Evolutionary conservation across 1,140 invertebrate genomes (phyloP), one percentile per base, ranked within the genome.

Genomic region (Trichoplusia ni): DNA sequence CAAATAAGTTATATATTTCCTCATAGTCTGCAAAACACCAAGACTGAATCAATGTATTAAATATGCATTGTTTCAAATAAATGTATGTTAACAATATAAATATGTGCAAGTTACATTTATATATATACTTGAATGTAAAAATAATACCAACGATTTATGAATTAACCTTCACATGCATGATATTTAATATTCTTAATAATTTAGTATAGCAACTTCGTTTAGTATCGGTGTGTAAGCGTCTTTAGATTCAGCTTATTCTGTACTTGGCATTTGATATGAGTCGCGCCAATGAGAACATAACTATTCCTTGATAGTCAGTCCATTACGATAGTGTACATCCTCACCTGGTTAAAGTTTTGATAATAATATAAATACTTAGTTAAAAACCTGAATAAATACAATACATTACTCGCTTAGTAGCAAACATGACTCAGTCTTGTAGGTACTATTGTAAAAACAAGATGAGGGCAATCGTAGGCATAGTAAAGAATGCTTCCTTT

Each of bases 181-280:
- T n/a, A n/a, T n/a, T n/a, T n/a, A n/a, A n/a, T n/a, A n/a, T n/a
- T n/a, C n/a, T n/a, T n/a, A n/a, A n/a, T n/a, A n/a, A n/a, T n/a
- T n/a, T n/a, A n/a, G n/a, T n/a, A n/a, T n/a, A n/a, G n/a, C n/a
- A n/a, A n/a, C n/a, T n/a, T n/a, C n/a, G n/a, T n/a, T n/a, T n/a
- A n/a, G n/a, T n/a, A n/a, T n/a, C n/a, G n/a, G n/a, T n/a, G n/a
- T n/a, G n/a, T n/a, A n/a, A n/a, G n/a, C n/a, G n/a, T n/a, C n/a
- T n/a, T n/a, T n/a, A n/a, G n/a, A n/a, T 79, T 79, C 77, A 74
- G 75, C 77, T 76, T 81, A 80, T 79, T 81, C 75, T 82, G 75
- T 81, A 85, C 79, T 85, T 83, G 77, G 77, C 69, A 79, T 81
- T 87, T 82, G 76, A 82, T 82, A 85, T 80, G 73, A 82, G 69